A percentile compares a stretch with the other conserved stretches of the same genome.
phyloP scores from a whole-genome alignment of 2,888 invertebrate genomes.

The Drosophila tanythrix region DNA sequence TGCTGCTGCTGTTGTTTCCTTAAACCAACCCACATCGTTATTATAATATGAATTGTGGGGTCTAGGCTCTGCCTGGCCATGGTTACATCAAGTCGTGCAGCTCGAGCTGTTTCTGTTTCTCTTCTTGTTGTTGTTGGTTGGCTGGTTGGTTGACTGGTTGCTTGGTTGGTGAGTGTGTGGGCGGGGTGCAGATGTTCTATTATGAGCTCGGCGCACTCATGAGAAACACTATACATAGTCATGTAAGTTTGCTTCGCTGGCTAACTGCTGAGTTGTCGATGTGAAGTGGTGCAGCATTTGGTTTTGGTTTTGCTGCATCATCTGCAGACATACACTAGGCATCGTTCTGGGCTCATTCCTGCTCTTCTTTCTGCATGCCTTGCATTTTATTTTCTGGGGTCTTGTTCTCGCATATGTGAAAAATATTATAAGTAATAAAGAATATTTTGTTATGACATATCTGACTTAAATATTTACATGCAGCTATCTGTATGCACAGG shows the following conservation, averaged over 20 bases:
- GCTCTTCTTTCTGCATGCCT: background rate
- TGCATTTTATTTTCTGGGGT: background rate
- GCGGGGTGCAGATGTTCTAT: slow-evolving; percentile 36
- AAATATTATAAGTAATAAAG: background rate
- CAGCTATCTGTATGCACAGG: background rate
- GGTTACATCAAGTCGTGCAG: slow-evolving; percentile 26
- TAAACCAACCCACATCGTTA: slow-evolving; percentile 76
- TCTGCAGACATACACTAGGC: background rate
- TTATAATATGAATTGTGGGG: slow-evolving; percentile 70
- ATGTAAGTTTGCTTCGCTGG: slow-evolving; percentile 53
- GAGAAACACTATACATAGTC: slow-evolving; percentile 58
- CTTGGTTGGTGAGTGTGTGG: slow-evolving; percentile 40
- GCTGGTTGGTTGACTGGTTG: slow-evolving; percentile 6
- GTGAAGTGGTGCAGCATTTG: slow-evolving; percentile 1
- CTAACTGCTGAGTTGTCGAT: slow-evolving; percentile 22
- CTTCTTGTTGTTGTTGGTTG: background rate
- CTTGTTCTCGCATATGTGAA: background rate
- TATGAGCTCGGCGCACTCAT: slow-evolving; percentile 23
- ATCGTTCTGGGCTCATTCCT: background rate
- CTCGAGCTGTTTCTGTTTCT: slow-evolving; percentile 18
- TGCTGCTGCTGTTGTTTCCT: slow-evolving; percentile 38
- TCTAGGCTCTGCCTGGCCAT: slow-evolving; percentile 34
- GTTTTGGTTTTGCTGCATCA: background rate
- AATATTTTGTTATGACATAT: background rate
- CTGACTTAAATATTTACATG: background rate